These are phyloP conservation scores for Rhopalosiphum nymphaeae DNA, from an alignment of 2,888 invertebrate genomes.

Conservation along the genomic window DNA sequence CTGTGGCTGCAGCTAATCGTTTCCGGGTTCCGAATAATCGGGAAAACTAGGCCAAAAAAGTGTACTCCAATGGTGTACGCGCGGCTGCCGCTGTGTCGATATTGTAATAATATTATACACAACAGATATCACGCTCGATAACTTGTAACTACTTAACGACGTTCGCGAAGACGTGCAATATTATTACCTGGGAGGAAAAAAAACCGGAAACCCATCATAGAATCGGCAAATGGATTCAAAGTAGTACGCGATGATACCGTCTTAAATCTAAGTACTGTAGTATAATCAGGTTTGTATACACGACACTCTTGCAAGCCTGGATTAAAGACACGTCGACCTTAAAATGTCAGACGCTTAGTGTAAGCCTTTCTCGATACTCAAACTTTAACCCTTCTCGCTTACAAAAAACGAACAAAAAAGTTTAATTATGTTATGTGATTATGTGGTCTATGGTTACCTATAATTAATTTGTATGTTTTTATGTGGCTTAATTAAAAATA, in stretches of 20 bases:
- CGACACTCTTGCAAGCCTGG: neutral
- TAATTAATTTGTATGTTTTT: neutral
- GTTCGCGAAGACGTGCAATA: neutral
- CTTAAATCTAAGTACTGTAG: neutral
- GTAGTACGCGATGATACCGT: neutral
- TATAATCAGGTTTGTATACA: neutral
- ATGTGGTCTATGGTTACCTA: neutral
- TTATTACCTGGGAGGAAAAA: neutral
- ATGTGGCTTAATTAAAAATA: neutral
- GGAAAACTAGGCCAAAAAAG: neutral
- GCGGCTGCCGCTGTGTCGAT: neutral
- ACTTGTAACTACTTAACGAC: neutral
- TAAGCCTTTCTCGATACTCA: neutral
- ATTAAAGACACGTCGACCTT: neutral
- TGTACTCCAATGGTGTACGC: neutral
- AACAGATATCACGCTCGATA: neutral
- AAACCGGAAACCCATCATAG: neutral
- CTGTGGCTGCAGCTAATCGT: neutral
- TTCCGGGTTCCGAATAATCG: neutral
- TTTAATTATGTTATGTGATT: neutral
- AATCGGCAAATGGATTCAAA: neutral
- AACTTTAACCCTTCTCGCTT: neutral
- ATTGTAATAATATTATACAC: neutral
- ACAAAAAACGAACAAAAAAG: neutral
- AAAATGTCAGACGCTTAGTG: neutral